Evolutionary conservation across 2,888 invertebrate species (phyloP), one percentile per base, ranked within the genome.

Genomic region (Drosophila planitibia): DNA sequence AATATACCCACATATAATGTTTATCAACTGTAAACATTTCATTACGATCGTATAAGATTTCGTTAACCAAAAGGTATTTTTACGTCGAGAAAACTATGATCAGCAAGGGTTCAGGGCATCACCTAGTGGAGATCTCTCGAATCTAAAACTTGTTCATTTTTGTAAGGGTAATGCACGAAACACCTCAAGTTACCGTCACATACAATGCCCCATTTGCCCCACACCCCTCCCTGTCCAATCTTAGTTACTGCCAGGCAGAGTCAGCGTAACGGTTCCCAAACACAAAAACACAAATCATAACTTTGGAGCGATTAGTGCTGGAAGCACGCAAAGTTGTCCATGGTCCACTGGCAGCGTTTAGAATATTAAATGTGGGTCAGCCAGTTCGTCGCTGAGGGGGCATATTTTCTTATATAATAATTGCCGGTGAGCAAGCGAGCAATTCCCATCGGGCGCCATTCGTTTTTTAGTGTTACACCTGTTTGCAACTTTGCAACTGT

Each of bases 281-380:
- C 39, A 44, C 58, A 32, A 4, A 22, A 16, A 30, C 37, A 39
- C 55, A 19, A 65, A 70, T 68, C 44, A 66, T 59, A 70, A 53
- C 67, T 64, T 47, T 54, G 6, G 53, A 30, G 52, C 80, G 37
- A 69, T 81, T 67, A 65, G 67, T 22, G 74, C 53, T 61, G 22
- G 65, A 49, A 68, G 77, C 83, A 83, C 85, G 84, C 84, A 86
- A 73, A 62, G 53, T 65, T 70, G 70, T 69, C 64, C 74, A 80
- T 77, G 82, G 68, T 61, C 61, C 70, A 74, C 61, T 78, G 74
- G 63, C 73, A 65, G 61, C 67, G 64, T 54, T 77, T 63, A 79
- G 76, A 85, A 83, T 74, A 76, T 72, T 72, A 67, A 78, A 82
- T 83, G 75, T 85, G 82, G 83, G 89, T 82, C 86, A 85, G 66